Base-by-base conservation (phyloP, 2,113 vertebrate species). In the Falco punctatus region DNA sequence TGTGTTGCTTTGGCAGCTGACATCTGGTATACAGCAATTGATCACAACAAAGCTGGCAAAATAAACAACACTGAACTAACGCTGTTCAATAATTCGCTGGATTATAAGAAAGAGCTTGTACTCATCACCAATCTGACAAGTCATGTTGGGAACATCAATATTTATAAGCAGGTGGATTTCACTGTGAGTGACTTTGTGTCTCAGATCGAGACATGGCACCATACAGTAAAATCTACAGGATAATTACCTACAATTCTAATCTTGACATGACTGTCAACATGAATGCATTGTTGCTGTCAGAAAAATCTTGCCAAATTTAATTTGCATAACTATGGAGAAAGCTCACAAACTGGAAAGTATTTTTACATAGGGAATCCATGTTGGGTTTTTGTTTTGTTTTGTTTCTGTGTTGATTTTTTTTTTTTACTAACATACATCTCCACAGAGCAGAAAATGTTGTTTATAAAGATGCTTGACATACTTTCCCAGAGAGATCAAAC, bases 141-240 rank as follows among this genome's bases (percentile, higher is more conserved):
- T 95, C 91, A 66, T 96, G 66, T 94, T 94, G 94, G 46, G 93
- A 95, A 77, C 74, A 97, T 96, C 97, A 96, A 96, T 97, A 97
- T 97, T 97, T 97, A 95, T 96, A 95, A 97, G 91, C 86, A 95
- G 81, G 91, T 94, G 62, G 81, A 92, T 94, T 97, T 95, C 96
- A 70, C 74, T 90, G 81, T 55, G 66, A 92, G 86, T 91, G 86
- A 96, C 92, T 97, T 92, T 73, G 66, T 87, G 94, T 87, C 84
- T 97, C 89, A 93, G 86, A 92, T 91, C 16, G 5, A 95, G 89
- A 96, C 94, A 92, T 86, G 89, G 91, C 84, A 95, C 95, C 84
- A 92, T 91, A 92, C 19, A 96, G 89, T 48, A 94, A 91, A 97
- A 95, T 40, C 84, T 82, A 79, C 92, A 64, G 49, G 90, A 85